Evolutionary conservation across 2,113 vertebrate species (phyloP).

Genomic region (Cinclus cinclus): DNA sequence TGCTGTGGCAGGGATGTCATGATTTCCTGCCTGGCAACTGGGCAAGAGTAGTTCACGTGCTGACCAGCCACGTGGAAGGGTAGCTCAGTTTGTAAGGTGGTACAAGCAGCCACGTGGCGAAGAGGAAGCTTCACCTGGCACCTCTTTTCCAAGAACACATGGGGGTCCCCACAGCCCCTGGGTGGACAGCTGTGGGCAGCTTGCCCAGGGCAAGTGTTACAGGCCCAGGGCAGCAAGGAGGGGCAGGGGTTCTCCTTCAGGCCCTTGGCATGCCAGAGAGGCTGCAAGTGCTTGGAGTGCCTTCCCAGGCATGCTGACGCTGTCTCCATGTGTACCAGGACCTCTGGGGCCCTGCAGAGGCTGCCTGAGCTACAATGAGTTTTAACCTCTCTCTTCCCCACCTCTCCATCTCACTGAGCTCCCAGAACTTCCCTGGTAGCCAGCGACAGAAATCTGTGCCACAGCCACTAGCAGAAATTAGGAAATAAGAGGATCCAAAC

Average conservation of each 20-base stretch:
- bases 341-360: neutral
- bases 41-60: neutral
- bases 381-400: neutral
- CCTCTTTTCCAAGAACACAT: neutral
- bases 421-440: neutral
- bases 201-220: neutral
- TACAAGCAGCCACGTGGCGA: neutral
- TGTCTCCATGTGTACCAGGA: neutral
- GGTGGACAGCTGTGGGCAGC: neutral
- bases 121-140: neutral
- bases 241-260: neutral
- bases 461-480: neutral
- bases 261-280: neutral
- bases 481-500: neutral
- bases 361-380: accelerated
- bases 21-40: neutral
- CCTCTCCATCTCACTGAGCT: neutral
- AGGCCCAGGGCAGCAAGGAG: neutral
- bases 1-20: neutral
- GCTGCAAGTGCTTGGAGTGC: neutral
- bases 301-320: neutral
- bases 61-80: neutral
- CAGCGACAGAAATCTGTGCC: neutral
- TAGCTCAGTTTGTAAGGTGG: neutral
- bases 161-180: neutral